Percentiles rank a stretch among this genome's conserved stretches.
Evolutionary conservation across 1,140 invertebrate genomes (phyloP).

Genomic region (Drosophila ohnishii): DNA sequence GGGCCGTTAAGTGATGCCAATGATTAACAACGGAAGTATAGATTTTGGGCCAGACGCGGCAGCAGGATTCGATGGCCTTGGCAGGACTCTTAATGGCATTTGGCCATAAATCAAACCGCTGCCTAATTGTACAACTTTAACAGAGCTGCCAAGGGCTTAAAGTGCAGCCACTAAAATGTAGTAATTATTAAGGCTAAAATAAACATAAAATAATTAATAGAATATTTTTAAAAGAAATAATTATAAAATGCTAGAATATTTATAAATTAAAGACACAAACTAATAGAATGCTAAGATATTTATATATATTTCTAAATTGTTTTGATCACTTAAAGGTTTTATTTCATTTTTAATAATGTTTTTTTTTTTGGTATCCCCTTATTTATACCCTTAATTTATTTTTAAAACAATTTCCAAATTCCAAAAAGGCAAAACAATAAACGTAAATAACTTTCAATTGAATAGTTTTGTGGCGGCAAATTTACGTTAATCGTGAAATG

Average conservation of each 20-base stretch:
- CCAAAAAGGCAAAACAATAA: slow-evolving; percentile 57
- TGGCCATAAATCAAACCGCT: slow-evolving; percentile 71
- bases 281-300: background rate
- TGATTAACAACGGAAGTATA: slow-evolving; percentile 83
- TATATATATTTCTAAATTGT: background rate
- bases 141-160: background rate
- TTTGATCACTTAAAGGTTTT: background rate
- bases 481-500: slow-evolving; percentile 52
- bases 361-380: too few relatives aligned
- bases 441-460: slow-evolving; percentile 80
- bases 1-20: slow-evolving; percentile 83
- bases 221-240: background rate
- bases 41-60: slow-evolving; percentile 63
- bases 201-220: background rate
- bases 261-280: too few relatives aligned
- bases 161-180: background rate
- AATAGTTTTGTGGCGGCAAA: slow-evolving; percentile 78
- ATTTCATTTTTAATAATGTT: background rate
- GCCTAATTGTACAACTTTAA: slow-evolving; percentile 45
- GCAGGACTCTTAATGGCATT: slow-evolving; percentile 71
- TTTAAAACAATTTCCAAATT: background rate
- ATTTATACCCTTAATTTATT: background rate
- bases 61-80: slow-evolving; percentile 54
- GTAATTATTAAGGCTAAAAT: background rate
- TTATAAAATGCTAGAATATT: background rate